Conservation (phyloP, 2,888 invertebrate genomes). For the Drosophila mercatorum region DNA sequence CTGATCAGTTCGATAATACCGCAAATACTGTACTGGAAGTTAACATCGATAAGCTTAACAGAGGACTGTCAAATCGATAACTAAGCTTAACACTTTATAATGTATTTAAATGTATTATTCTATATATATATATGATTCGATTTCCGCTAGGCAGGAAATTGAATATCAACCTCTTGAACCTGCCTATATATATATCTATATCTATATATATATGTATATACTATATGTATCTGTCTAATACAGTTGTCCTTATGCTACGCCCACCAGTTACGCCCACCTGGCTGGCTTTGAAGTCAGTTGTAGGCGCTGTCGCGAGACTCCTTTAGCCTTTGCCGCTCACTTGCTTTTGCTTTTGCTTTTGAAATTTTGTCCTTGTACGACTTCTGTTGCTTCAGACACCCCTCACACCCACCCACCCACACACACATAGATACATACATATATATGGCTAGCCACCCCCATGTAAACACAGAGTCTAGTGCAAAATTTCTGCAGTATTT, state of each 20-base stretch:
- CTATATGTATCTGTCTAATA: not conserved
- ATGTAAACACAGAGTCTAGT: constrained; percentile 30
- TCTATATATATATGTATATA: not conserved
- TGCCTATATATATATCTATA: too few species aligned
- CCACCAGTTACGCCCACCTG: constrained; percentile 30
- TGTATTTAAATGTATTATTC: not conserved
- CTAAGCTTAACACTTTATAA: too few species aligned
- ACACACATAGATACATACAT: not conserved
- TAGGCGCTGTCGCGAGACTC: constrained; percentile 33
- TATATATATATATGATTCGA: not conserved
- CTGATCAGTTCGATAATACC: too few species aligned
- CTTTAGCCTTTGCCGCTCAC: not conserved
- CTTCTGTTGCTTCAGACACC: constrained; percentile 64
- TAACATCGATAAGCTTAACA: too few species aligned
- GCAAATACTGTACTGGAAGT: too few species aligned
- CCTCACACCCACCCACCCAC: not conserved
- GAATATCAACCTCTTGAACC: constrained; percentile 21
- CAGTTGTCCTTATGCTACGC: constrained; percentile 12
- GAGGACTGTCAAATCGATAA: too few species aligned
- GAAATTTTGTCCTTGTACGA: constrained; percentile 64
- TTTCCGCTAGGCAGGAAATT: constrained; percentile 41
- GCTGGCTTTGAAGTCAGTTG: constrained; percentile 49
- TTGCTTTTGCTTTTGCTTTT: constrained; percentile 2
- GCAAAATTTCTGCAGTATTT: constrained; percentile 67
- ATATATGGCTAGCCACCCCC: constrained; percentile 36